phyloP scores from a whole-genome alignment of 2,797 vertebrate species.

The Pelodytes ibericus region DNA sequence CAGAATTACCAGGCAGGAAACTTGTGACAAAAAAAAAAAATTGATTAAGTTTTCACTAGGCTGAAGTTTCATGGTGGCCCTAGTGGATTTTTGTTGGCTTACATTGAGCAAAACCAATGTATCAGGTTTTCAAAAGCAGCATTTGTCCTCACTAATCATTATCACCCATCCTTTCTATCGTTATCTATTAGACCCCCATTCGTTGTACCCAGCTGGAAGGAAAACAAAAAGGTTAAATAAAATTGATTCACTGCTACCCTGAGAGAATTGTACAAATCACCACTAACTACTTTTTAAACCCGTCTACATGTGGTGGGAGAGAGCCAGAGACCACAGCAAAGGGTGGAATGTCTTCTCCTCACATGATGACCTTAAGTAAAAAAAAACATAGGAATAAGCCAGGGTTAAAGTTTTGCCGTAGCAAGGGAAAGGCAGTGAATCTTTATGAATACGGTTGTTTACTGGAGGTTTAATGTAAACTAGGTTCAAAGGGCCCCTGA shows the following conservation, averaged over 20 bases:
- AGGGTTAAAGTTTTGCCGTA: too few relatives aligned
- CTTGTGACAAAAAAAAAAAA: too few relatives aligned
- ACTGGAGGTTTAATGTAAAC: neutral
- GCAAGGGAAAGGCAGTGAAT: neutral
- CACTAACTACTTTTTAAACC: too few relatives aligned
- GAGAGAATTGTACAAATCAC: too few relatives aligned
- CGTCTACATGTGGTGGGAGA: too few relatives aligned
- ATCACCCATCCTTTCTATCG: neutral
- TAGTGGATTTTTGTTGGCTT: neutral
- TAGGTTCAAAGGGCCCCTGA: neutral
- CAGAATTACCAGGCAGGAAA: too few relatives aligned
- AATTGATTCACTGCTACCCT: neutral
- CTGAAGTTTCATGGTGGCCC: neutral
- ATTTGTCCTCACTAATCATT: neutral
- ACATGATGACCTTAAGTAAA: neutral
- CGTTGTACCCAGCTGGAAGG: constrained; percentile 29
- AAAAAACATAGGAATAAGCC: too few relatives aligned
- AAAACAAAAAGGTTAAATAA: constrained; percentile 27
- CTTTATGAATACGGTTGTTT: neutral
- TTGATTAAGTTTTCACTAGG: too few relatives aligned
- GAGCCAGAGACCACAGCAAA: neutral
- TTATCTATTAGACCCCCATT: neutral
- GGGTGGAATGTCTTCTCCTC: neutral
- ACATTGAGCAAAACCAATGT: too few relatives aligned
- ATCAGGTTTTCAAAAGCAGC: neutral